A percentile compares a stretch with the other conserved stretches of the same genome.
These are phyloP conservation scores for Zaprionus nigranus DNA, from an alignment of 1,140 invertebrate genomes.

Conservation along the genomic window DNA sequence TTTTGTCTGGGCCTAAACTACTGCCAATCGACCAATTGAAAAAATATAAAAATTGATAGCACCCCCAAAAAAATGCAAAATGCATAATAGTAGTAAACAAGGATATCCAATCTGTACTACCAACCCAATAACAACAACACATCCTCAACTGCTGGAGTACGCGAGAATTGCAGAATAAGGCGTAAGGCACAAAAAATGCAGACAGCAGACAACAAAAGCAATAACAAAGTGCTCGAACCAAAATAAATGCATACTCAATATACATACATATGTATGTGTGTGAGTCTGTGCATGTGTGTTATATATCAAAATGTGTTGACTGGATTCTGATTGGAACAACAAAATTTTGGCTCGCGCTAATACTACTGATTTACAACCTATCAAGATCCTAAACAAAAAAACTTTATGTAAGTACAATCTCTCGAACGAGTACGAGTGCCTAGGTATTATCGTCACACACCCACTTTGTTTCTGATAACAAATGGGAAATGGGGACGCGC, in stretches of 20 bases:
- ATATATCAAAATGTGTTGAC: slow-evolving; percentile 60
- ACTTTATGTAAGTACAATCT: slow-evolving; percentile 47
- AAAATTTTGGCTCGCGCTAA: slow-evolving; percentile 19
- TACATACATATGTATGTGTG: slow-evolving; percentile 14
- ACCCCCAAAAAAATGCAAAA: slow-evolving; percentile 31
- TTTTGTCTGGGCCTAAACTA: neutral
- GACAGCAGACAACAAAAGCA: slow-evolving; percentile 69
- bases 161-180: slow-evolving; percentile 14
- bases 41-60: slow-evolving; percentile 18
- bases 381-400: slow-evolving; percentile 38
- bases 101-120: neutral
- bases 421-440: neutral
- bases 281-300: slow-evolving; percentile 33
- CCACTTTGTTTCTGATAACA: slow-evolving; percentile 38
- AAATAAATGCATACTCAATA: slow-evolving; percentile 69
- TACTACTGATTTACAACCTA: slow-evolving; percentile 20
- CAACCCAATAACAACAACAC: neutral
- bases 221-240: slow-evolving; percentile 77
- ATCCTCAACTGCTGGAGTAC: neutral
- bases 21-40: slow-evolving; percentile 13
- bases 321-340: slow-evolving; percentile 51
- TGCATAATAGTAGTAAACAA: slow-evolving; percentile 46
- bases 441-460: slow-evolving; percentile 42
- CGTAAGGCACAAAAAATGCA: slow-evolving; percentile 37
- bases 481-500: slow-evolving; percentile 25